phyloP scores from a whole-genome alignment of 2,888 invertebrate species.

The Willowsia nigromaculata region DNA sequence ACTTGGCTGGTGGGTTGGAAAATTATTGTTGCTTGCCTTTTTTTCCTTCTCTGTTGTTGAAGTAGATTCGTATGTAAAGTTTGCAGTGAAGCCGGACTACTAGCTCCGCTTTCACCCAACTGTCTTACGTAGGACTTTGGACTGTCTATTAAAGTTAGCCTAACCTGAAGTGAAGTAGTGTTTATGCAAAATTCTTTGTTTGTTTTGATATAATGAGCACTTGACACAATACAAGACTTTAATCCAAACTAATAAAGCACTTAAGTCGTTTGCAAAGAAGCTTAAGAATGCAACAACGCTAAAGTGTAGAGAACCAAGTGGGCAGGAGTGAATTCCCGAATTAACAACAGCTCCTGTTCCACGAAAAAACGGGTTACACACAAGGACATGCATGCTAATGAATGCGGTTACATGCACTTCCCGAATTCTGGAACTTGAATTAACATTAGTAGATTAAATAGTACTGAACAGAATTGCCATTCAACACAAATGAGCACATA shows the following conservation, averaged over 20 bases:
- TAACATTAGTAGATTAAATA: neutral
- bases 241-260: neutral
- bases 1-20: constrained; percentile 28
- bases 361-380: neutral
- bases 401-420: neutral
- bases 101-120: neutral
- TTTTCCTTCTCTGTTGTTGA: neutral
- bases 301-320: neutral
- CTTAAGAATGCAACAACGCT: neutral
- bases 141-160: neutral
- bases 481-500: neutral
- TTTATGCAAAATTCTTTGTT: neutral
- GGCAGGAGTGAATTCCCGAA: neutral
- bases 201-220: neutral
- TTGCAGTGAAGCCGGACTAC: neutral
- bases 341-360: neutral
- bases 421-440: neutral
- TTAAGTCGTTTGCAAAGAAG: neutral
- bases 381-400: constrained; percentile 2
- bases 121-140: neutral
- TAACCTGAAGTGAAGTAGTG: neutral
- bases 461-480: neutral
- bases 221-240: neutral
- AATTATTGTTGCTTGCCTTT: constrained; percentile 31
- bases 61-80: neutral